Conservation (phyloP, 2,113 vertebrate species). For the Tetrao urogallus region DNA sequence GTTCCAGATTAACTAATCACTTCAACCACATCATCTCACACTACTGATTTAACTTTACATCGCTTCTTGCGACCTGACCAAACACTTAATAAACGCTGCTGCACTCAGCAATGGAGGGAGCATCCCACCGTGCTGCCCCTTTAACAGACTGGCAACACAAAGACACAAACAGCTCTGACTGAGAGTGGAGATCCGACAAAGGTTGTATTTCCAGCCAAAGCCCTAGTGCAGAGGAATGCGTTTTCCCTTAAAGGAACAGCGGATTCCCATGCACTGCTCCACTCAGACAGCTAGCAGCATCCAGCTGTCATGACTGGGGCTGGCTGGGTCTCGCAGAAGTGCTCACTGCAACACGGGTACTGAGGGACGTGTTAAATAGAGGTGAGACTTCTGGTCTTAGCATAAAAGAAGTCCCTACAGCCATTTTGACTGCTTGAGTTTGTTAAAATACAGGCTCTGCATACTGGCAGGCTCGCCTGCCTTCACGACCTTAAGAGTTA, state of each 20-base stretch:
- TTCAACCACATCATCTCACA: background rate
- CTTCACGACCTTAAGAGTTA: background rate
- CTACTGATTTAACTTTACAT: fast-evolving
- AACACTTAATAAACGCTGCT: fast-evolving
- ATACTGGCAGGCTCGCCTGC: background rate
- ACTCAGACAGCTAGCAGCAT: background rate
- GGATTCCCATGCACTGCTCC: background rate
- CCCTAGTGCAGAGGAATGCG: background rate
- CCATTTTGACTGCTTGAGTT: background rate
- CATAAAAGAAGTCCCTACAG: background rate
- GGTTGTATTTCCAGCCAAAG: background rate
- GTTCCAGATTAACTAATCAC: background rate
- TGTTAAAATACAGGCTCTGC: background rate
- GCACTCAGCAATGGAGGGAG: background rate
- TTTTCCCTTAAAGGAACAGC: background rate
- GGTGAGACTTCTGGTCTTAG: background rate
- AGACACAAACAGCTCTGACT: background rate
- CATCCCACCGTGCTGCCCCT: background rate
- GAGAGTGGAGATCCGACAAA: background rate
- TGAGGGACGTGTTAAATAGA: background rate
- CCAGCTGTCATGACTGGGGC: background rate
- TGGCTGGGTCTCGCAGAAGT: too few species aligned
- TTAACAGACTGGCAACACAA: background rate
- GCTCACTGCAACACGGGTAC: background rate
- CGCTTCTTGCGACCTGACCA: background rate